Evolutionary conservation across 2,888 invertebrate species (phyloP), one percentile per base, ranked within the genome.

Genomic region (Hydropsyche betteni): DNA sequence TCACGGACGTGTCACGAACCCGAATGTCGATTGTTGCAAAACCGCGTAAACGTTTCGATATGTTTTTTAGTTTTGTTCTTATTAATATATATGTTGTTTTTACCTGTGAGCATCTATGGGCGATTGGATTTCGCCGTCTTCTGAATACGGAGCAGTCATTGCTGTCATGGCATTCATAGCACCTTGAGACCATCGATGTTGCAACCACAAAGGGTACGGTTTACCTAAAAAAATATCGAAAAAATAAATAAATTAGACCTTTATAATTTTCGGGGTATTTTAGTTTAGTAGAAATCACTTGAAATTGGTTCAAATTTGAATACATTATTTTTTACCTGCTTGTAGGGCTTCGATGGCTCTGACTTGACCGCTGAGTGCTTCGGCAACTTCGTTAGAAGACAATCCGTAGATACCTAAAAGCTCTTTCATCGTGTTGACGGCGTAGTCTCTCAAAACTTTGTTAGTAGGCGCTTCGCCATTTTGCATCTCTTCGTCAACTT

Each of bases 401-500:
- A 93, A 86, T 33, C 93, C 93, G 83, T 93, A 93, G 81, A 94
- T 92, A 38, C 92, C 92, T 75, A 94, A 85, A 70, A 94, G 84
- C 82, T 94, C 93, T 80, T 92, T 90, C 92, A 94, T 93, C 8
- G 93, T 93, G 80, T 91, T 92, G 86, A 93, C 91, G 4, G 93
- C 93, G 83, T 92, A 93, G 82, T 93, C 93, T 81, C 92, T 89
- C 84, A 94, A 88, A 80, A 91, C 91, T 80, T 88, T 89, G 34
- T 89, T 88, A 78, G 84, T 85, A 53, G 85, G 84, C 50, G 84
- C 83, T 51, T 87, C 86, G 24, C 87, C 86, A 80, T 87, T 86
- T 75, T 85, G 86, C 71, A 83, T 83, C 5, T 81, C 80, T 64
- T 86, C 86, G 77, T 79, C 81, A 24, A 82, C 81, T 75, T 76